phyloP scores from a whole-genome alignment of 2,797 vertebrate genomes.

The Pangasius sanitwongsei region DNA sequence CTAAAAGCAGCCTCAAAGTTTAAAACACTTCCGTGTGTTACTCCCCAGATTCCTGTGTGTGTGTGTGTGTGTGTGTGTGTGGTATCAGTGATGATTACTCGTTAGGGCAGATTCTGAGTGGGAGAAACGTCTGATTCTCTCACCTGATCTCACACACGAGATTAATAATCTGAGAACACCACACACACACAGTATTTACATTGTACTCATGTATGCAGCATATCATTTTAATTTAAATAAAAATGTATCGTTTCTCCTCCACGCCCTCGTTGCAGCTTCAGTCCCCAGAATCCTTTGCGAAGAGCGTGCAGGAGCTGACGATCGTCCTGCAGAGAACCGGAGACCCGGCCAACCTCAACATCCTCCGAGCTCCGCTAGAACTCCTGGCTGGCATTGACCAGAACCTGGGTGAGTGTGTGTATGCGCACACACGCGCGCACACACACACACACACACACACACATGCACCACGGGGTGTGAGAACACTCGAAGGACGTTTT shows the following conservation, averaged over 20 bases:
- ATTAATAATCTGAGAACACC: slow-evolving; percentile 23
- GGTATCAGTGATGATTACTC: slow-evolving; percentile 83
- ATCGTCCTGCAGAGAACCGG: slow-evolving; percentile 94
- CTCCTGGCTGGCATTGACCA: slow-evolving; percentile 95
- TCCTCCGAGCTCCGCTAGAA: slow-evolving; percentile 89
- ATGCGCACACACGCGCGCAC: neutral
- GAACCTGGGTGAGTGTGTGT: slow-evolving; percentile 83
- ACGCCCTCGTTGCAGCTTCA: slow-evolving; percentile 79
- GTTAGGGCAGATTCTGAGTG: slow-evolving; percentile 7
- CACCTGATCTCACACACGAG: slow-evolving; percentile 27
- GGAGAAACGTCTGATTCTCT: slow-evolving; percentile 7
- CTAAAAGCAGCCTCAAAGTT: neutral
- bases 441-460: neutral
- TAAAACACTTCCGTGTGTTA: neutral
- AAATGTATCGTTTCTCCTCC: neutral
- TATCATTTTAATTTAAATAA: neutral
- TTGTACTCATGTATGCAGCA: neutral
- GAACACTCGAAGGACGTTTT: neutral
- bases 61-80: slow-evolving; percentile 51
- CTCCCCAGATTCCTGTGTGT: neutral
- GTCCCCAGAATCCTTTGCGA: slow-evolving; percentile 95
- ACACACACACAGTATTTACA: neutral
- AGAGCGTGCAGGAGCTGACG: slow-evolving; percentile 95
- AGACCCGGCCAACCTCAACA: slow-evolving; percentile 92
- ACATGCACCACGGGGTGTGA: neutral